Conservation (phyloP, 37 sponge, comb jelly and placozoan species). For the Halichondria panicea region DNA sequence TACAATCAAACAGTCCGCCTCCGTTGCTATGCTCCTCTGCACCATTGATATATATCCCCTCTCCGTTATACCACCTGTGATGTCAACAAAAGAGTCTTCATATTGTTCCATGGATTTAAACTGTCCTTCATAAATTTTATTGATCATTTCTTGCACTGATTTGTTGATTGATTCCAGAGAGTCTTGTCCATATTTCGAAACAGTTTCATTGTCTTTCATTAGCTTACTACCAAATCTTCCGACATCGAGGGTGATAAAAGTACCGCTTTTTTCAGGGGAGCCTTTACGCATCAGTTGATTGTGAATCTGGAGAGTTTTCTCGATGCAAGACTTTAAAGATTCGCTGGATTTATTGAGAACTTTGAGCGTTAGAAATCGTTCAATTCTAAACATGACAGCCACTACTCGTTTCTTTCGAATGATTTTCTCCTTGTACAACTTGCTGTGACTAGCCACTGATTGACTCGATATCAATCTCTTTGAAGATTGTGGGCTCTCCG, state of each 20-base stretch:
- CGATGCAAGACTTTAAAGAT: conserved; percentile 17
- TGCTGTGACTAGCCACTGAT: neutral
- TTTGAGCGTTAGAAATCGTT: conserved; percentile 14
- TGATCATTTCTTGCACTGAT: neutral
- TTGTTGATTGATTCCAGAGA: conserved; percentile 8
- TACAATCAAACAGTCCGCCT: conserved; percentile 30
- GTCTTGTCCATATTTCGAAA: neutral
- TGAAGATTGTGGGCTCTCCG: conserved; percentile 1
- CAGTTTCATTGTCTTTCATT: conserved; percentile 7
- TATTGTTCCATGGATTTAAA: neutral
- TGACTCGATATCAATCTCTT: conserved; percentile 15
- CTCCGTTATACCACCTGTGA: conserved; percentile 22
- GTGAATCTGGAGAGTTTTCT: conserved; percentile 1
- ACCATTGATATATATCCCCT: conserved; percentile 40
- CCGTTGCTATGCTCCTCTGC: conserved; percentile 20
- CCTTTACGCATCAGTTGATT: neutral
- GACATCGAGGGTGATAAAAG: conserved; percentile 22
- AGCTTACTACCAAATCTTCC: conserved; percentile 31
- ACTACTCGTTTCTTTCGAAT: neutral
- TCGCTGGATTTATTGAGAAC: neutral
- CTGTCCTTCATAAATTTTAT: conserved; percentile 9
- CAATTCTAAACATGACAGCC: conserved; percentile 34
- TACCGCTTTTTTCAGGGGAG: neutral
- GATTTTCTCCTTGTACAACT: conserved; percentile 12
- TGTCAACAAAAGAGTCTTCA: conserved; percentile 26